These are phyloP conservation scores for Dicrostonyx torquatus DNA, from an alignment of 2,797 vertebrate species.

Conservation along the genomic window DNA sequence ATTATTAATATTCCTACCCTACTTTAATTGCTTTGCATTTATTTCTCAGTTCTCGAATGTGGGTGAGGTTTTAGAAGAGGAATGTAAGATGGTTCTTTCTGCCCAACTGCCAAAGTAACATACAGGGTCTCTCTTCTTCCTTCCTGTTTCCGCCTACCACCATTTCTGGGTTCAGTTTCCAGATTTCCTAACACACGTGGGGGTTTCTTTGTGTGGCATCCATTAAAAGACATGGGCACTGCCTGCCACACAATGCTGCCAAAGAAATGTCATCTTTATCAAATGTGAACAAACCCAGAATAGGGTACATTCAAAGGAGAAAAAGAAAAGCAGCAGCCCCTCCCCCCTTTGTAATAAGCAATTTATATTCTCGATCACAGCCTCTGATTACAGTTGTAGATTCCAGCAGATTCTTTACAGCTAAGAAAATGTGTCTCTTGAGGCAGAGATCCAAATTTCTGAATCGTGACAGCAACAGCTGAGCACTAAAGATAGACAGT, in stretches of 20 bases:
- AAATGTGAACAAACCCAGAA: constrained; percentile 48
- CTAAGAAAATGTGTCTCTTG: constrained; percentile 56
- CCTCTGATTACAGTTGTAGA: constrained; percentile 59
- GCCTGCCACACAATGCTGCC: neutral
- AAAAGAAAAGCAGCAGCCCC: neutral
- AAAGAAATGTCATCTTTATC: neutral
- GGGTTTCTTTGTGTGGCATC: constrained; percentile 14
- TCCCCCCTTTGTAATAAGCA: neutral
- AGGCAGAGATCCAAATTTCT: constrained; percentile 79
- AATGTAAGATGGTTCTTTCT: neutral
- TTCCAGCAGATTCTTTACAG: constrained; percentile 55
- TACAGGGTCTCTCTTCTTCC: constrained; percentile 56
- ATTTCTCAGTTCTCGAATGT: neutral
- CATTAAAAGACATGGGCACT: constrained; percentile 59
- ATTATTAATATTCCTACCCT: neutral
- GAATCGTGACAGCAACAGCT: constrained; percentile 81
- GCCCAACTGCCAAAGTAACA: neutral
- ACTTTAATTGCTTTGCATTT: constrained; percentile 1
- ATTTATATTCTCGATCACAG: constrained; percentile 65
- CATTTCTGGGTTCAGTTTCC: constrained; percentile 55
- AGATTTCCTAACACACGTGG: constrained; percentile 53
- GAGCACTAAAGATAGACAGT: constrained; percentile 84
- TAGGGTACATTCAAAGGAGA: constrained; percentile 11
- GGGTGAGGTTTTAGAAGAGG: neutral
- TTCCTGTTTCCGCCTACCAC: constrained; percentile 37